These are phyloP conservation scores for Euura lappo DNA, from an alignment of 1,140 invertebrate genomes.

Conservation along the genomic window DNA sequence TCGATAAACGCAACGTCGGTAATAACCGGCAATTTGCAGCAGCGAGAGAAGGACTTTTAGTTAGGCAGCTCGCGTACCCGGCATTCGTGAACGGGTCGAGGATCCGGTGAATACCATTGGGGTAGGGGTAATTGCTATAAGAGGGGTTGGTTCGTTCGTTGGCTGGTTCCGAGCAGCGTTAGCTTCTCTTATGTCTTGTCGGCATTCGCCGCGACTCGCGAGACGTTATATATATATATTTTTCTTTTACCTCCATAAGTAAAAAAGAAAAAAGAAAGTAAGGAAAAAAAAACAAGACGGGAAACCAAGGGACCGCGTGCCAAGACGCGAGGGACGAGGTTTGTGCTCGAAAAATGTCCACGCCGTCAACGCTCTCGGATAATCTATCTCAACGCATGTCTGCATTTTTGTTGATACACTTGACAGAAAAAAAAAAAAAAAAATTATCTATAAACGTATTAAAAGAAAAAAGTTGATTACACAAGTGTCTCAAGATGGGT, in stretches of 20 bases:
- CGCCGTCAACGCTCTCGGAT: not conserved
- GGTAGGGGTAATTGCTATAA: constrained; percentile 47
- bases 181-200: not conserved
- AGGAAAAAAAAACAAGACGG: no score
- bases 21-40: constrained; percentile 57
- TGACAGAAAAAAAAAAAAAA: no score
- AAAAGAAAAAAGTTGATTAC: no score
- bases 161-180: not conserved
- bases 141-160: constrained; percentile 11
- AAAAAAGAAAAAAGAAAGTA: not conserved
- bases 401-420: no score
- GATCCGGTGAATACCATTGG: constrained; percentile 19
- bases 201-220: not conserved
- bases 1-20: constrained; percentile 50
- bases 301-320: not conserved
- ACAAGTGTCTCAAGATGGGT: no score
- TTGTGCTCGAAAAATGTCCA: not conserved
- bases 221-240: not conserved
- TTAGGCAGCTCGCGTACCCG: constrained; percentile 40
- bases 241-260: not conserved
- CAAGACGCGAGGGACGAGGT: not conserved
- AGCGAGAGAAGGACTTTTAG: constrained; percentile 47
- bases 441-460: no score
- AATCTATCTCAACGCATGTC: no score
- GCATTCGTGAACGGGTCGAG: constrained; percentile 23